Evolutionary conservation across 2,888 invertebrate genomes (phyloP), one percentile per base, ranked within the genome.

Genomic region (Oxystoma pomonae): DNA sequence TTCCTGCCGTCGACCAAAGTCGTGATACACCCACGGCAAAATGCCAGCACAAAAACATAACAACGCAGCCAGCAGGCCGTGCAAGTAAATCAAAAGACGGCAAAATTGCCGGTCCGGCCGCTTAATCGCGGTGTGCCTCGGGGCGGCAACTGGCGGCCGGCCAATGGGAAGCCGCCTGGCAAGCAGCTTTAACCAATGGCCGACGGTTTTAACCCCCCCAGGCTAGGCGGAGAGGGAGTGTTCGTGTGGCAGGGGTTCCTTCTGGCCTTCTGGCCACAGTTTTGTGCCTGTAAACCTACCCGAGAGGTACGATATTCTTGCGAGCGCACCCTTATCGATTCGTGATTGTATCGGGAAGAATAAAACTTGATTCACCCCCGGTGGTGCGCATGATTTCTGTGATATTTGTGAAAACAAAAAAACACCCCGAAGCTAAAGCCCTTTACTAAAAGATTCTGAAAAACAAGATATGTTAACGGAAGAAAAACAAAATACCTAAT

Each of bases 181-280:
- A 71, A 73, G 72, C 70, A 72, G 74, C 71, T 73, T 76, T 76
- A 77, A 78, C 79, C 80, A 80, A 80, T 80, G 79, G 78, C 79
- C 80, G 77, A 74, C 72, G 76, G 78, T 76, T 75, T 76, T 76
- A 74, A 76, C 78, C 77, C 79, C 78, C 76, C 77, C 78, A 68
- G 71, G 75, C 17, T n/a, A 17, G 5, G 53, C 53, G 17, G n/a
- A 53, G 53, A 53, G 53, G 53, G 53, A 35, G 53, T 53, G 5
- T 5, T 19, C 7, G 19, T 19, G 53, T n/a, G 16, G 53, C n/a
- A 17, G 53, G 53, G 53, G 17, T n/a, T 53, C 35, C 35, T 35
- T 35, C 35, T 35, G 35, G 35, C 35, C 35, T 7, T 12, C 5
- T n/a, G n/a, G 53, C n/a, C 3, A 16, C n/a, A 53, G 53, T 53